Evolutionary conservation across 2,888 invertebrate genomes (phyloP), one percentile per base, ranked within the genome.

Genomic region (Cerceris rybyensis): DNA sequence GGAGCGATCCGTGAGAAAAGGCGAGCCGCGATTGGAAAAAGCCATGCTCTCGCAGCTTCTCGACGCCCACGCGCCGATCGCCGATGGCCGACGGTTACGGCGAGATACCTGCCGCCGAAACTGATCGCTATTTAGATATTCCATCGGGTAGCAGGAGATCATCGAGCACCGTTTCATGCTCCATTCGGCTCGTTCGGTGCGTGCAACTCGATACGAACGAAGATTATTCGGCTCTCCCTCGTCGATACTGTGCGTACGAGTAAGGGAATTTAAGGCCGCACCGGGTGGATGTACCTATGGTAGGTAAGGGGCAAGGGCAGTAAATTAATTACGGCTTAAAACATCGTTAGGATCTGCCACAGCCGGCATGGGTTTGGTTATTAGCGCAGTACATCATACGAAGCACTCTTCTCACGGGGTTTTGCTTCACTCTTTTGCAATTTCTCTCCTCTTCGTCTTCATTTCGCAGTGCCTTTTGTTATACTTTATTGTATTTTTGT

Each of bases 291-390:
- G 28, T 28, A 28, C 28, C 28, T 28, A 28, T 75, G 74, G 80
- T 81, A 83, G 78, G 87, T 87, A 87, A 87, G 86, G 87, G 28
- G 87, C 73, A 75, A 78, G 84, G 82, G 74, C 86, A 89, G 89
- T 90, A 91, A 91, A 91, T 91, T 91, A 91, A 91, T 91, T 91
- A 90, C 88, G 89, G 91, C 90, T 91, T 91, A 91, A 91, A 91
- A 91, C 88, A 90, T 91, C 91, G 90, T 91, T 90, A 91, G 90
- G 86, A 87, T 86, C 83, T 83, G 82, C 83, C 86, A 87, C 81
- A 81, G 80, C 73, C 86, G 86, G 84, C 74, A 84, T 81, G 87
- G 88, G 85, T 89, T 88, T 88, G 86, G 89, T 90, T 91, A 91
- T 91, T 91, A 91, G 90, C 86, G 88, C 91, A 86, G 88, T 91